Conservation (phyloP, 2,797 vertebrate species). For the Varecia variegata region DNA sequence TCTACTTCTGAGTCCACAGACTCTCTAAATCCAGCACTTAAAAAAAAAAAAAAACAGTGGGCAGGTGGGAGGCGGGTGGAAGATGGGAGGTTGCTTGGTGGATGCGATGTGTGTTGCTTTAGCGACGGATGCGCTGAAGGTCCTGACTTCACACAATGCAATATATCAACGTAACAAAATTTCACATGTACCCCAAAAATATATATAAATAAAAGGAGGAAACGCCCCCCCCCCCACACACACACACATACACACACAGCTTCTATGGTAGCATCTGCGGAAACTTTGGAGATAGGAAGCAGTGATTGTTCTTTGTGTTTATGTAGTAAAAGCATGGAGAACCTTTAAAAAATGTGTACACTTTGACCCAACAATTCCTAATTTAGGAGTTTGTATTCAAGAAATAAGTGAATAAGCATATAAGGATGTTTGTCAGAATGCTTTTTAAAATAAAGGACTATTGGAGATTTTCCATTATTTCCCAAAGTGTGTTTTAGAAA, state of each 20-base stretch:
- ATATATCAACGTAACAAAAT: not conserved
- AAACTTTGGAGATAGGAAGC: not conserved
- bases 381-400: not conserved
- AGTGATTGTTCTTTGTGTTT: not conserved
- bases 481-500: not conserved
- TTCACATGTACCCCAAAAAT: not conserved
- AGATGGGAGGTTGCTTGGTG: not conserved
- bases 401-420: not conserved
- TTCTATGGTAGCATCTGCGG: not conserved
- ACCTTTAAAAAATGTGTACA: not conserved
- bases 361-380: not conserved
- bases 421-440: not conserved
- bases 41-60: not conserved
- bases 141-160: not conserved
- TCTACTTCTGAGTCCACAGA: not conserved
- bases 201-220: not conserved
- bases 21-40: not conserved
- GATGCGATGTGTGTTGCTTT: not conserved
- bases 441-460: not conserved
- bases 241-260: not conserved
- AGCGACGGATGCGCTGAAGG: not conserved
- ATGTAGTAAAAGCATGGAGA: not conserved
- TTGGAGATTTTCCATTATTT: not conserved
- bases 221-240: no score
- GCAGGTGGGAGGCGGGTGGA: not conserved